Percentiles rank a stretch among this genome's conserved stretches.
phyloP scores from a whole-genome alignment of 1,140 invertebrate genomes.

The Papilio glaucus region DNA sequence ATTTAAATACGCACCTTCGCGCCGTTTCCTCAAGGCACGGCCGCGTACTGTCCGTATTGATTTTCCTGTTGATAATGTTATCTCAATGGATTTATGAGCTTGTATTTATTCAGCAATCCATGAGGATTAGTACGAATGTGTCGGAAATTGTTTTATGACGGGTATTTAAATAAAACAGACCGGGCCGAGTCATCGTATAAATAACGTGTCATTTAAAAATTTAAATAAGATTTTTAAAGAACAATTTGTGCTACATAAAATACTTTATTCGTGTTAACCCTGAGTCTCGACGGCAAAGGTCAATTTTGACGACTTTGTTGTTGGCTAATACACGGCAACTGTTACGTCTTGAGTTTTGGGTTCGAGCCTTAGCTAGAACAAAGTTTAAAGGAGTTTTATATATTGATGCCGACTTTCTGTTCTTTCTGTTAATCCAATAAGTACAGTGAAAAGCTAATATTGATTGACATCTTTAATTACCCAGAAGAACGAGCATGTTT shows the following conservation, averaged over 20 bases:
- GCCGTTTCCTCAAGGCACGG: conserved; percentile 15
- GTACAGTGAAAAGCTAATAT: too few relatives aligned
- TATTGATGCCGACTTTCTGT: too few relatives aligned
- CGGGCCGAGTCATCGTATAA: background rate
- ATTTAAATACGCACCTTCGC: background rate
- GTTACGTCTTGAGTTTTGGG: too few relatives aligned
- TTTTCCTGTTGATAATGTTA: conserved; percentile 45
- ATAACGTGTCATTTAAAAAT: background rate
- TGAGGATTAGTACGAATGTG: conserved; percentile 40
- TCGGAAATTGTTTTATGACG: conserved; percentile 34
- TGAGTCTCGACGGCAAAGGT: too few relatives aligned
- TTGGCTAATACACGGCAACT: too few relatives aligned
- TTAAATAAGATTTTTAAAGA: background rate
- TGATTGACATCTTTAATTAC: too few relatives aligned
- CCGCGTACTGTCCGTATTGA: conserved; percentile 21
- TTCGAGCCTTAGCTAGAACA: too few relatives aligned
- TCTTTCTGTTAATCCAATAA: too few relatives aligned
- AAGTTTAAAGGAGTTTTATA: too few relatives aligned
- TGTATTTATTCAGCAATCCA: conserved; percentile 45
- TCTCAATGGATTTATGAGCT: conserved; percentile 55
- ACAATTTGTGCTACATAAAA: background rate
- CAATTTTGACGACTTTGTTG: too few relatives aligned
- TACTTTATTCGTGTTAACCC: background rate
- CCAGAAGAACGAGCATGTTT: too few relatives aligned
- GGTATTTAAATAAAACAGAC: background rate